Conservation (phyloP, 2,797 vertebrate genomes). For the Orientallactaga sibirica region DNA sequence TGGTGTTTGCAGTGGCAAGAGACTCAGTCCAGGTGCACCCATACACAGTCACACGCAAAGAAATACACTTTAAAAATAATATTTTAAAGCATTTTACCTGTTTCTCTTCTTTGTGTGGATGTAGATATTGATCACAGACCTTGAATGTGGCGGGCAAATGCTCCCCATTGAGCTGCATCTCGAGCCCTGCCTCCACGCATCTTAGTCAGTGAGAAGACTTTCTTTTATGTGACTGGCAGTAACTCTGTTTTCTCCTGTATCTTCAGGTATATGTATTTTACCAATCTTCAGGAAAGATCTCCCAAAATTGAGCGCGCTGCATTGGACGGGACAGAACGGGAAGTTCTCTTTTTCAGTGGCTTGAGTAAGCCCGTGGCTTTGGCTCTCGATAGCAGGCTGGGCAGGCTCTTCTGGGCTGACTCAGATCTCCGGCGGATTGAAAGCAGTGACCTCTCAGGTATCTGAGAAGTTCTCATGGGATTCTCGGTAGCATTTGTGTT, state of each 20-base stretch:
- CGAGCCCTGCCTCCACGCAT: background rate
- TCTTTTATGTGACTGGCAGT: constrained; percentile 17
- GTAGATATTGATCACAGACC: background rate
- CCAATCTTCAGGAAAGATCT: constrained; percentile 96
- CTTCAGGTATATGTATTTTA: constrained; percentile 99
- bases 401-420: constrained; percentile 98
- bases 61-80: background rate
- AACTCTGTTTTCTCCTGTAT: constrained; percentile 3
- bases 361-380: constrained; percentile 95
- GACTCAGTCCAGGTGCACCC: background rate
- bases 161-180: background rate
- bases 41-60: background rate
- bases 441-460: constrained; percentile 99
- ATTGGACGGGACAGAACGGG: constrained; percentile 96
- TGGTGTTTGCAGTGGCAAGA: too few relatives aligned
- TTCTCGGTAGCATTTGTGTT: constrained; percentile 16
- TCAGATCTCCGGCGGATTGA: constrained; percentile 97
- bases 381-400: constrained; percentile 95
- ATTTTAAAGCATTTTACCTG: constrained; percentile 20
- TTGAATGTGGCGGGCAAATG: background rate
- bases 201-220: constrained; percentile 11
- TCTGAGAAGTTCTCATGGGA: constrained; percentile 73
- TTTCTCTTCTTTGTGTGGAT: background rate
- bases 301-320: constrained; percentile 97
- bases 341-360: constrained; percentile 97